These are phyloP conservation scores for Pollachius pollachius DNA, from an alignment of 2,113 vertebrate species.

Conservation along the genomic window DNA sequence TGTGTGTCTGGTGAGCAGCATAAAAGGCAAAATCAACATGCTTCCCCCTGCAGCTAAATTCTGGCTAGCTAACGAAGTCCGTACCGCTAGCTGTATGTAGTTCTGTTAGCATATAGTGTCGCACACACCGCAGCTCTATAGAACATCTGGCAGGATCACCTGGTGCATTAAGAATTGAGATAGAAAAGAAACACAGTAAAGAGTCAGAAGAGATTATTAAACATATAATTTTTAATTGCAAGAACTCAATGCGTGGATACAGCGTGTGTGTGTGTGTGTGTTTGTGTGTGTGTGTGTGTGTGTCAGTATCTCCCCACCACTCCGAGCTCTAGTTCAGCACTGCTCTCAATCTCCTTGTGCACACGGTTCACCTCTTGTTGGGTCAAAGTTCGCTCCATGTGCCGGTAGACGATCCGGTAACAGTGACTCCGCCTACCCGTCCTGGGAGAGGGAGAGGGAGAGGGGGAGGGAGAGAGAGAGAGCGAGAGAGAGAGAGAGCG, in stretches of 20 bases:
- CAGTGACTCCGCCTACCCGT: slow-evolving; percentile 86
- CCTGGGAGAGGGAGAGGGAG: slow-evolving; percentile 57
- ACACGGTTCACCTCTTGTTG: slow-evolving; percentile 80
- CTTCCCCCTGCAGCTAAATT: slow-evolving; percentile 17
- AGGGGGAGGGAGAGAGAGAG: neutral
- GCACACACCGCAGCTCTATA: no score
- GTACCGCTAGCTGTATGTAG: neutral
- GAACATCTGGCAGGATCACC: no score
- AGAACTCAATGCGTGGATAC: neutral
- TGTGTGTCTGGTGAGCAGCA: slow-evolving; percentile 7
- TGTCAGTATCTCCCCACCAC: slow-evolving; percentile 84
- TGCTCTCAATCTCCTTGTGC: slow-evolving; percentile 78
- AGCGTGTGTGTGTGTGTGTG: slow-evolving; percentile 11
- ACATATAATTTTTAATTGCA: no score
- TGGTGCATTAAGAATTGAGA: neutral
- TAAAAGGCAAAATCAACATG: slow-evolving; percentile 17
- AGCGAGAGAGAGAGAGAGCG: slow-evolving; percentile 2
- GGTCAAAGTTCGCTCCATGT: slow-evolving; percentile 87
- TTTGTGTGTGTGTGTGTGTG: slow-evolving; percentile 9
- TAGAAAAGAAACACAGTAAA: neutral
- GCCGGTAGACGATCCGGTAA: slow-evolving; percentile 88
- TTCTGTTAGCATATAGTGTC: no score
- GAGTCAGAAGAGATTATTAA: no score
- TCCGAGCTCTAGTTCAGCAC: slow-evolving; percentile 76
- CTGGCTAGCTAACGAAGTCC: slow-evolving; percentile 1